Base-by-base conservation (phyloP, 2,797 vertebrate species). In the Vireo griseus region DNA sequence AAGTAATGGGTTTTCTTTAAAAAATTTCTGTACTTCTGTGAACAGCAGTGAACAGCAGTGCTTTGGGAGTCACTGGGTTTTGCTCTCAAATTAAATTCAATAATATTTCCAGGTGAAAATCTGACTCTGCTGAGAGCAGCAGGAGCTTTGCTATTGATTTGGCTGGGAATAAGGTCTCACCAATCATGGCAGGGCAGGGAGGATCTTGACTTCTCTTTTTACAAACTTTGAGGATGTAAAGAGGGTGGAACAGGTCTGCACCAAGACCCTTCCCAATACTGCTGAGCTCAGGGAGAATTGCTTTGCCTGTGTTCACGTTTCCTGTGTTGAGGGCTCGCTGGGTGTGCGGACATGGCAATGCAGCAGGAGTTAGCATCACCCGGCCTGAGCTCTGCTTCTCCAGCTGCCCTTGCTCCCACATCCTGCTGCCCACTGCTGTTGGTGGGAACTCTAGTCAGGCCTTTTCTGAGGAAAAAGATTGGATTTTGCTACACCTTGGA, bases 401-500 rank as follows among this genome's bases (percentile, higher is more conserved):
- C 4, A 3, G 15, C 28, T 4, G 1, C 58, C n/a, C 35, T 88
- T 18, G 13, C 3, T 5, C 9, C 20, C 0, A 0, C 11, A 5
- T 52, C 14, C 9, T 74, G 52, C n/a, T 37, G 20, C 44, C 11
- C 44, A 40, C 40, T 55, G 52, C 8, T 68, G 5, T 16, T 5
- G 12, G 48, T 40, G 45, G 33, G 19, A 92, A 48, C 40, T 18
- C 33, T 62, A 0, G 0, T 59, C 44, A 55, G 55, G 11, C 16
- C 28, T 52, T 75, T 93, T 86, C 76, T 71, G 69, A 83, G 52
- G 66, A 73, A 67, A 81, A 77, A 6, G 44, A 20, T 5, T 22
- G 9, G 6, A 13, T 29, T 93, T 86, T 74, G 47, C n/a, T 61
- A 26, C 1, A 14, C 10, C 1, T 0, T 16, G 20, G 57, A 54